Evolutionary conservation across 2,797 vertebrate species (phyloP).

Genomic region (Lagocephalus sceleratus): DNA sequence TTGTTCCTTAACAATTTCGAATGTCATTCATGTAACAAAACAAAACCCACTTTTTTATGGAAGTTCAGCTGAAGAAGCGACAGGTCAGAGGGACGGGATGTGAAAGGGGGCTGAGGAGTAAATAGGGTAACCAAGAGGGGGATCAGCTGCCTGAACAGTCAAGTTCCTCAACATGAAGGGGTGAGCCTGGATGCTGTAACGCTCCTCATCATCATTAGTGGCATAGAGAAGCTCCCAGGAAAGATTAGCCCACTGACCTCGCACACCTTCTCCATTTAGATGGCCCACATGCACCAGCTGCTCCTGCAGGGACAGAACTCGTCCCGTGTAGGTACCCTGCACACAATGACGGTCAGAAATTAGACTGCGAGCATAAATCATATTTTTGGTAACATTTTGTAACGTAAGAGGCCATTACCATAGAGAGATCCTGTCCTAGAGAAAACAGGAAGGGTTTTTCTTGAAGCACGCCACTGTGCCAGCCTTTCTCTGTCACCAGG

Average conservation of each 20-base stretch:
- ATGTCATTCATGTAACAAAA: too few relatives aligned
- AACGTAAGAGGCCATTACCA: slow-evolving; percentile 78
- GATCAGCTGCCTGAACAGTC: slow-evolving; percentile 93
- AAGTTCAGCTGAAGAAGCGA: slow-evolving; percentile 5
- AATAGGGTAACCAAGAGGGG: slow-evolving; percentile 92
- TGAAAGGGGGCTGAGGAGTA: slow-evolving; percentile 90
- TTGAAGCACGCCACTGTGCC: slow-evolving; percentile 90
- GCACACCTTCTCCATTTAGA: slow-evolving; percentile 87
- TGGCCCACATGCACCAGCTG: slow-evolving; percentile 87
- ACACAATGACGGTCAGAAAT: slow-evolving; percentile 24
- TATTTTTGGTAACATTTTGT: too few relatives aligned
- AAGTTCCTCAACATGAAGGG: slow-evolving; percentile 91
- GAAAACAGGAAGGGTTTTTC: slow-evolving; percentile 95
- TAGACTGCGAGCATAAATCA: neutral
- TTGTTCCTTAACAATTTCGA: too few relatives aligned
- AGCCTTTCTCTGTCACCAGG: slow-evolving; percentile 87
- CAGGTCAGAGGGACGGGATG: slow-evolving; percentile 81
- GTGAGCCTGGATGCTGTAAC: slow-evolving; percentile 97
- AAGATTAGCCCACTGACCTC: slow-evolving; percentile 97
- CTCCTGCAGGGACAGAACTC: slow-evolving; percentile 91
- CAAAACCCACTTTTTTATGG: too few relatives aligned
- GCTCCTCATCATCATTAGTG: slow-evolving; percentile 95
- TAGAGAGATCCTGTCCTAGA: slow-evolving; percentile 90
- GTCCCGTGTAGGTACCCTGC: slow-evolving; percentile 91
- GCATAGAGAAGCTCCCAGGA: slow-evolving; percentile 98